Conservation (phyloP, 2,888 invertebrate genomes). For the Melolontha melolontha region DNA sequence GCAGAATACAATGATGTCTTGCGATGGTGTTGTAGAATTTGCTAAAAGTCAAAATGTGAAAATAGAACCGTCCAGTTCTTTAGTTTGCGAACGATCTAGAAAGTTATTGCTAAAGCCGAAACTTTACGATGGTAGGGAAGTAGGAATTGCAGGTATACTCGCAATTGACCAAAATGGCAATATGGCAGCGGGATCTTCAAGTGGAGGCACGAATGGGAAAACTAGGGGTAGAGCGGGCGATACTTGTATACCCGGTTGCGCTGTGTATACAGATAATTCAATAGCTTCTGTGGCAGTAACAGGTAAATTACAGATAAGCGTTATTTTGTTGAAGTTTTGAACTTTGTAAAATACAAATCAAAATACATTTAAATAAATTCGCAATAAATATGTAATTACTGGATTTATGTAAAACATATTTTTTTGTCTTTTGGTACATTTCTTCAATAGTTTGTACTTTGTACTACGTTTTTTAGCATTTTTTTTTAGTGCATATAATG, state of each 20-base stretch:
- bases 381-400: too few species aligned
- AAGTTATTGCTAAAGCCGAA: constrained; percentile 69
- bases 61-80: constrained; percentile 71
- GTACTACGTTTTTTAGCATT: too few species aligned
- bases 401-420: too few species aligned
- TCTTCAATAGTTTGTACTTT: too few species aligned
- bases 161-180: constrained; percentile 80
- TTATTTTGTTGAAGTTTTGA: too few species aligned
- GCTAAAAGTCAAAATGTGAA: constrained; percentile 75
- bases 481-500: too few species aligned
- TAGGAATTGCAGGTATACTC: constrained; percentile 88
- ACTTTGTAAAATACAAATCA: too few species aligned
- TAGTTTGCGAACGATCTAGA: constrained; percentile 75
- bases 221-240: constrained; percentile 83
- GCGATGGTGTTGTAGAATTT: constrained; percentile 76
- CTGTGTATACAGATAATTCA: constrained; percentile 81
- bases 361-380: too few species aligned
- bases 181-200: constrained; percentile 85
- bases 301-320: constrained; percentile 58
- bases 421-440: too few species aligned
- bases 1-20: constrained; percentile 80
- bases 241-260: constrained; percentile 78
- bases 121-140: constrained; percentile 62
- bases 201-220: constrained; percentile 87
- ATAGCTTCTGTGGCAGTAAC: constrained; percentile 85